These are phyloP conservation scores for Creontiades dilutus DNA, from an alignment of 2,888 invertebrate genomes.

Conservation along the genomic window DNA sequence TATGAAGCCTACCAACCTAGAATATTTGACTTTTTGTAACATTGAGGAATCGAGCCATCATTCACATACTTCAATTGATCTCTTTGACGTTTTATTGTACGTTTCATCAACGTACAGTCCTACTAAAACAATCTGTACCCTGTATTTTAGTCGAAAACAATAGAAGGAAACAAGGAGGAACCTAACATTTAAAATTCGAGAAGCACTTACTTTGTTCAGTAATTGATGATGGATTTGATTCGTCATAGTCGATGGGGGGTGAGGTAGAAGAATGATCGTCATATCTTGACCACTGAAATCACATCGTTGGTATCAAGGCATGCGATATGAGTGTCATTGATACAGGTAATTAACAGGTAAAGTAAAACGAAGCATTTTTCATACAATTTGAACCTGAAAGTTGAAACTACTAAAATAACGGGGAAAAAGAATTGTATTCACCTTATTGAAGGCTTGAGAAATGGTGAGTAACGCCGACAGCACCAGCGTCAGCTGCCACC, in stretches of 20 bases:
- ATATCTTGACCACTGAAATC: slow-evolving; percentile 61
- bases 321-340: no score
- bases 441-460: slow-evolving; percentile 57
- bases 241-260: slow-evolving; percentile 72
- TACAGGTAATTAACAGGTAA: no score
- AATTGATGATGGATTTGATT: slow-evolving; percentile 73
- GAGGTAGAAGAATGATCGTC: slow-evolving; percentile 43
- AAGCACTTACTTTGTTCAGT: slow-evolving; percentile 75
- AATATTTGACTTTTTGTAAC: no score
- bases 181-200: not conserved
- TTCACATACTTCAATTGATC: not conserved
- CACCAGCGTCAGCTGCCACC: slow-evolving; percentile 57
- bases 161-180: not conserved
- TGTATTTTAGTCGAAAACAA: no score
- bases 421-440: not conserved
- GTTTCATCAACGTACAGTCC: no score
- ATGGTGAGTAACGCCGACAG: slow-evolving; percentile 53
- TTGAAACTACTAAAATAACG: not conserved
- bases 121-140: no score
- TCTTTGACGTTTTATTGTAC: not conserved
- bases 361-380: no score
- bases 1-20: no score
- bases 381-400: not conserved
- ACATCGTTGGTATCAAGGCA: not conserved
- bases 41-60: not conserved